Base-by-base conservation (phyloP, 2,888 invertebrate species). In the Acanthoscelides obtectus region DNA sequence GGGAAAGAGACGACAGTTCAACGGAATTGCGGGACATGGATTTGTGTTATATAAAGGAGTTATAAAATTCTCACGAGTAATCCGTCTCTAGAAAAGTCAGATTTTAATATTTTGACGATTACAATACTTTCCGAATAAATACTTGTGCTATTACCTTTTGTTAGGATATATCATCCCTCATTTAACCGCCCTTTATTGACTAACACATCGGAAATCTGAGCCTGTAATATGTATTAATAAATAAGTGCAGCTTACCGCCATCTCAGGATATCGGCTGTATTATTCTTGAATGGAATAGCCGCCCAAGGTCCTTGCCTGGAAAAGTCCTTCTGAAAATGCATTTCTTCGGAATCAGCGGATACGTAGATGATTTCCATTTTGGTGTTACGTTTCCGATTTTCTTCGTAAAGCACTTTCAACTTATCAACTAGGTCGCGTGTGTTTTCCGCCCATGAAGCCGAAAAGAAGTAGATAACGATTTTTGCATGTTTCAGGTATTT, bases 321-420 rank as follows among this genome's bases (percentile, higher is more conserved):
- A 5, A 77, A 75, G 27, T 79, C 76, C 20, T 72, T 63, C 6
- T 72, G 75, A 64, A 75, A 80, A 19, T 67, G 69, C 22, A 74
- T 74, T 22, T 76, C 74, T 3, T 78, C 77, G 1, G 74, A 77
- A 69, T 80, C 80, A 0, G 78, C 74, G 1, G 78, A 74, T 6
- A 80, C 78, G 68, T 78, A 80, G n/a, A 80, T 74, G 0, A 80
- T 72, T 67, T 79, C 79, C 73, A 79, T 79, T 6, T 75, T 74
- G 0, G 73, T 70, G 0, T 71, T 72, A 67, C 76, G 71, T 63
- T 76, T 79, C 22, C 72, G 63, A 67, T 76, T 79, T 66, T 80
- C 80, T 5, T 76, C 73, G 68, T 80, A 77, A 8, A 80, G 22
- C 0, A 20, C 27, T 67, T 76, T 79, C 65, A 79, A 68, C 66